Evolutionary conservation across 2,797 vertebrate genomes (phyloP), one percentile per base, ranked within the genome.

Genomic region (Prionace glauca): DNA sequence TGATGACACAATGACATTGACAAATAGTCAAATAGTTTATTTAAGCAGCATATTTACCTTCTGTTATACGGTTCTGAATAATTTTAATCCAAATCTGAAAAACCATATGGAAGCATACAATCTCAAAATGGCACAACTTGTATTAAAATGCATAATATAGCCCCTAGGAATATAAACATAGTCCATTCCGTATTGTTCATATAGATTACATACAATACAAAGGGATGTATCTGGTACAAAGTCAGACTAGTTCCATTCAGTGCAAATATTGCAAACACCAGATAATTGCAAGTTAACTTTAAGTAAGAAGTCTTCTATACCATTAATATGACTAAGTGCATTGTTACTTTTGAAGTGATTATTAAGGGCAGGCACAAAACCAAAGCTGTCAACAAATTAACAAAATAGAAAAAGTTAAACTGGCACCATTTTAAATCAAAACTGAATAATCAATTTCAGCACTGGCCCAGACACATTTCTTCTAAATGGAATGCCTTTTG

Each of bases 11-110:
- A 96, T 69, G 74, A 71, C 95, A 96, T 96, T 96, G 92, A 96
- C 97, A 97, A 97, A 96, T 96, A 95, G 93, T 98, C 97, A 97
- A 97, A 96, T 96, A 95, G 93, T 98, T 98, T 97, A 97, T 97
- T 98, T 96, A 96, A 96, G 81, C 95, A 96, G 91, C 96, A 96
- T 9, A 9, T 96, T 97, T 97, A 97, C 96, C 97, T 95, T 96
- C 97, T 96, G 95, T 69, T 96, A 94, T 96, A 32, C 90, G 8
- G 29, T 88, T 32, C 50, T 67, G 60, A 96, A 96, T 50, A 90
- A 96, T 96, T 96, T 95, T 81, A 95, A 95, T 97, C 41, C 93
- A 94, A 56, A 74, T 56, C 69, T 95, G 93, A 72, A 95, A 95
- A 50, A 77, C 41, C 26, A 50, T 95, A 72, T 77, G 45, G 41